Base-by-base conservation (phyloP, 2,888 invertebrate species). In the Lycia hirtaria region DNA sequence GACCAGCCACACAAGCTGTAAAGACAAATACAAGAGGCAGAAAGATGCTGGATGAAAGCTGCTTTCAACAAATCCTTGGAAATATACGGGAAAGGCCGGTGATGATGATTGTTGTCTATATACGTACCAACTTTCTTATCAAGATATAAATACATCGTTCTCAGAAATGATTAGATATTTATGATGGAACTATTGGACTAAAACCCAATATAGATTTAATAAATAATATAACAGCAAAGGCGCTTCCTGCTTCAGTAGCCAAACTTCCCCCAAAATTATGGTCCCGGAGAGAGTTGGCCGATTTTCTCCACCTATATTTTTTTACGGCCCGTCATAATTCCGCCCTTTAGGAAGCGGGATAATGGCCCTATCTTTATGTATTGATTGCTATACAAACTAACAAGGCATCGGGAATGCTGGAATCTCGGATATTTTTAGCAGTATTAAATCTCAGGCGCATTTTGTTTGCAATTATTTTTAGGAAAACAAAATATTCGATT, bases 381-480 rank as follows among this genome's bases (percentile, higher is more conserved):
- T 67, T 62, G 62, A 67, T 64, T 66, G 60, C 58, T 56, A 48
- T 55, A 60, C 54, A 56, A 64, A 64, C 62, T 10, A 63, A 56
- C 37, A 33, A 51, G 43, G 54, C 54, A 54, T 57, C 57, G 47
- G 45, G 28, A 62, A 17, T 43, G 7, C n/a, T 38, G 2, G 22
- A 12, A 12, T 41, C 4, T 26, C 10, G 14, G 19, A 12, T n/a
- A 2, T 20, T 38, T n/a, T 20, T 1, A 17, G 2, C 35, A 35
- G 33, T 33, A 33, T 12, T 33, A 12, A 33, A 5, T 14, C 1
- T 33, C 6, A 9, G n/a, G 9, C 10, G 9, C n/a, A 9, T 28
- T 3, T 28, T 28, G 28, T n/a, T n/a, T n/a, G n/a, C n/a, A n/a
- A n/a, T n/a, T n/a, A n/a, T n/a, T n/a, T n/a, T n/a, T n/a, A n/a